phyloP scores from a whole-genome alignment of 2,113 vertebrate species.

The Callaeas wilsoni region DNA sequence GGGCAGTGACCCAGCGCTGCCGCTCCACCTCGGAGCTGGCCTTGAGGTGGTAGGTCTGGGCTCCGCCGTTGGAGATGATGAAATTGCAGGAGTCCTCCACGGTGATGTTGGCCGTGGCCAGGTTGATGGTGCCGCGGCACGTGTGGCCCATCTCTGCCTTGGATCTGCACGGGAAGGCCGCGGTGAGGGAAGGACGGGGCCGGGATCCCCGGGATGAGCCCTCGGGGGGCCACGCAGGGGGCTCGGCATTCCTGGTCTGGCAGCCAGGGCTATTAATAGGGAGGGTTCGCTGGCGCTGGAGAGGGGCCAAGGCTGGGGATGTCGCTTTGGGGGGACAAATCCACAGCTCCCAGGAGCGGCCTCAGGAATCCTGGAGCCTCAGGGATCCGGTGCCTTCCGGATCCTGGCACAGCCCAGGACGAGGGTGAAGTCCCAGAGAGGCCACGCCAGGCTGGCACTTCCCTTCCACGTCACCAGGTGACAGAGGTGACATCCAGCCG shows the following conservation, averaged over 20 bases:
- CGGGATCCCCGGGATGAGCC: not conserved
- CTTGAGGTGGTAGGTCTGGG: constrained; percentile 96
- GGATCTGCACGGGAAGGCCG: constrained; percentile 62
- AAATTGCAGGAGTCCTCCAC: constrained; percentile 98
- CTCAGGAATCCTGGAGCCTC: not conserved
- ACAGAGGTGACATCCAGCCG: not conserved
- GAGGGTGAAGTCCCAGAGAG: not conserved
- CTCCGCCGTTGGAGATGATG: constrained; percentile 93
- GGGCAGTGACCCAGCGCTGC: constrained; percentile 94
- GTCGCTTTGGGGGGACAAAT: rapidly evolving
- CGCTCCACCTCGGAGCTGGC: constrained; percentile 93
- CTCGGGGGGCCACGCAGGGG: not conserved
- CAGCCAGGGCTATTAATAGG: constrained; percentile 56
- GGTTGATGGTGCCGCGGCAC: constrained; percentile 94
- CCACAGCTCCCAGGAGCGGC: not conserved
- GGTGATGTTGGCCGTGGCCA: constrained; percentile 92
- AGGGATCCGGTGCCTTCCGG: not conserved
- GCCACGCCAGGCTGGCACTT: not conserved
- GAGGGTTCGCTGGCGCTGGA: not conserved
- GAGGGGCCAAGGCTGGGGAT: not conserved
- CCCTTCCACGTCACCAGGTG: not conserved
- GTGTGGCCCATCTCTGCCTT: constrained; percentile 98
- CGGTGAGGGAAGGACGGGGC: not conserved
- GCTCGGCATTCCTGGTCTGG: not conserved
- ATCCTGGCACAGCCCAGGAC: not conserved